Conservation (phyloP, 2,113 vertebrate genomes). For the Hippopotamus amphibius region DNA sequence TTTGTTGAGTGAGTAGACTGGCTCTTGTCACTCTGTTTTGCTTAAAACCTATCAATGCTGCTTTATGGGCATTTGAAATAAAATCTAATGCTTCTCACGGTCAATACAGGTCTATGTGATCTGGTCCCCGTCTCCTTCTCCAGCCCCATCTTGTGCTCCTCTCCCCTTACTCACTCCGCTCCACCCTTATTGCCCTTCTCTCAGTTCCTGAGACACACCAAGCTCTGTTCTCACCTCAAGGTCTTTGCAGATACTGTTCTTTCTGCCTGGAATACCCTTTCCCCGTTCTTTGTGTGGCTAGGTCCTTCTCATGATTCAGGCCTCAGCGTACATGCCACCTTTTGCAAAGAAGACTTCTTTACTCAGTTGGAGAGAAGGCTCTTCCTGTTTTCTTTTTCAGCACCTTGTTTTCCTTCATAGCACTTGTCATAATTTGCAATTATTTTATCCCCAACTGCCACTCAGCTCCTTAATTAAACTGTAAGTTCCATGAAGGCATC, state of each 20-base stretch:
- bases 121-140: neutral
- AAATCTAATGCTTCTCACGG: neutral
- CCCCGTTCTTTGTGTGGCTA: neutral
- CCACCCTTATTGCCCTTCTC: neutral
- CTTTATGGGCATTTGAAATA: neutral
- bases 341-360: neutral
- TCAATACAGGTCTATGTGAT: accelerated
- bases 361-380: neutral
- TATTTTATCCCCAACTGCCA: neutral
- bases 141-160: accelerated
- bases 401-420: neutral
- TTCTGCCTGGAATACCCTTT: neutral
- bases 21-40: neutral
- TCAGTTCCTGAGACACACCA: neutral
- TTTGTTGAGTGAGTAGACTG: neutral
- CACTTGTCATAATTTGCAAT: neutral
- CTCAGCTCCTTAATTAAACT: neutral
- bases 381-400: slow-evolving; percentile 1
- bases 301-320: neutral
- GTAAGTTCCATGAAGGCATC: neutral
- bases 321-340: neutral
- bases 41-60: neutral
- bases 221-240: neutral
- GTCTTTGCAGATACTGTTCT: neutral
- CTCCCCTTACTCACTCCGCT: neutral